Evolutionary conservation across 2,888 invertebrate genomes (phyloP), one percentile per base, ranked within the genome.

Genomic region (Mongoloraphidia duomilia): DNA sequence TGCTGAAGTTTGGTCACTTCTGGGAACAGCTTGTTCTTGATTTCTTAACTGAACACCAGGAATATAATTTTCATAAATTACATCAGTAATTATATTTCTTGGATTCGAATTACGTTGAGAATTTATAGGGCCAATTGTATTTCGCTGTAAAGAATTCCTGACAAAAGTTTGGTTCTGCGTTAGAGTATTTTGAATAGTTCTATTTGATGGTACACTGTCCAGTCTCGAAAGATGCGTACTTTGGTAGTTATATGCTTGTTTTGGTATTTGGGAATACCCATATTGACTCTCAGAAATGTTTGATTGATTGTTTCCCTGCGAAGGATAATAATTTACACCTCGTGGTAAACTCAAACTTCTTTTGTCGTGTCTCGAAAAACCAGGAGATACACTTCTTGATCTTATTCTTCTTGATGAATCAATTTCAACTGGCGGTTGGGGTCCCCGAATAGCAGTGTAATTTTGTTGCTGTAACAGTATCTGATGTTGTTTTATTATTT

Each of bases 341-440:
- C 64, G 55, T 0, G 68, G 67, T 34, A 70, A 56, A 56, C 71
- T 71, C 10, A 68, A 59, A 57, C 70, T 72, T 41, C 71, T 62
- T 46, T 62, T 59, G 26, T 63, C 59, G 45, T 61, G 61, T 49
- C 69, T 61, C 13, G 61, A 58, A n/a, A 67, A 62, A 11, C 65
- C 64, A 1, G 71, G 69, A 1, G 71, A 65, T 2, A 68, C 63
- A 53, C 72, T 73, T 49, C 73, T 62, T 2, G 72, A 70, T 49
- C 71, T 61, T 37, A 66, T 61, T 9, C 51, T 54, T n/a, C 39
- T n/a, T 9, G 38, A 17, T n/a, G 33, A 13, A 34, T 45, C 12
- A 26, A 34, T 12, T 35, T 34, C 48, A 43, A 17, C 33, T 43
- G 37, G 9, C 10, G 38, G 11, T 14, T 34, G 26, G 33, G n/a